A percentile compares a stretch with the other conserved stretches of the same genome.
Evolutionary conservation across 2,113 vertebrate species (phyloP).

Genomic region (Bubo blakistoni): DNA sequence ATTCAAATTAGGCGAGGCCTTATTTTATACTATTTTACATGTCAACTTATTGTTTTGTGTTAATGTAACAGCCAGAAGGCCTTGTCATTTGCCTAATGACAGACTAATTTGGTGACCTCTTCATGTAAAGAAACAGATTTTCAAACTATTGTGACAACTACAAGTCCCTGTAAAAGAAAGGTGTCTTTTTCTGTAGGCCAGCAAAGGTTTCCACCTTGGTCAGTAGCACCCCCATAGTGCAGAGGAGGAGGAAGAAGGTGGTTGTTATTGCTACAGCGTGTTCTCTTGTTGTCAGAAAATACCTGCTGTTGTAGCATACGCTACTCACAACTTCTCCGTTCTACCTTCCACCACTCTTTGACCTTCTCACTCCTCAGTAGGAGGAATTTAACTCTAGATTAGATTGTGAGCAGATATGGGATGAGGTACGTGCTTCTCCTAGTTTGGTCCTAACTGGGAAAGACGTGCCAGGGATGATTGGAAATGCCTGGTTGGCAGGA

Average conservation of each 20-base stretch:
- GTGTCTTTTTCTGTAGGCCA: background rate
- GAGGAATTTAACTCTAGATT: background rate
- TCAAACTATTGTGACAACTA: background rate
- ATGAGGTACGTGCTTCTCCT: background rate
- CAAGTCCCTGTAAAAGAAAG: background rate
- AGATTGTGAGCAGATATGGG: background rate
- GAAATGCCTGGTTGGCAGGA: background rate
- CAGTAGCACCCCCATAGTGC: accelerated
- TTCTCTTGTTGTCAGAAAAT: background rate
- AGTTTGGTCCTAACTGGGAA: background rate
- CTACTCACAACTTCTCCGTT: background rate
- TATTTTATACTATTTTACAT: background rate
- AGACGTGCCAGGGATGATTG: accelerated
- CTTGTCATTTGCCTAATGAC: background rate
- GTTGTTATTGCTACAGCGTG: background rate
- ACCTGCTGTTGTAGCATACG: background rate
- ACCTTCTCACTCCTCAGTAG: background rate
- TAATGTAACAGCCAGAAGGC: background rate
- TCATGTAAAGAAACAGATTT: background rate
- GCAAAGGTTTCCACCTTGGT: background rate
- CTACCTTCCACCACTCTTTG: background rate
- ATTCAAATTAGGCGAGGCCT: background rate
- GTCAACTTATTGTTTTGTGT: background rate
- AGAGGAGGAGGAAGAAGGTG: background rate
- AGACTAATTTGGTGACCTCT: background rate